Conservation (phyloP, 2,797 vertebrate species). For the Xenentodon cancila region DNA sequence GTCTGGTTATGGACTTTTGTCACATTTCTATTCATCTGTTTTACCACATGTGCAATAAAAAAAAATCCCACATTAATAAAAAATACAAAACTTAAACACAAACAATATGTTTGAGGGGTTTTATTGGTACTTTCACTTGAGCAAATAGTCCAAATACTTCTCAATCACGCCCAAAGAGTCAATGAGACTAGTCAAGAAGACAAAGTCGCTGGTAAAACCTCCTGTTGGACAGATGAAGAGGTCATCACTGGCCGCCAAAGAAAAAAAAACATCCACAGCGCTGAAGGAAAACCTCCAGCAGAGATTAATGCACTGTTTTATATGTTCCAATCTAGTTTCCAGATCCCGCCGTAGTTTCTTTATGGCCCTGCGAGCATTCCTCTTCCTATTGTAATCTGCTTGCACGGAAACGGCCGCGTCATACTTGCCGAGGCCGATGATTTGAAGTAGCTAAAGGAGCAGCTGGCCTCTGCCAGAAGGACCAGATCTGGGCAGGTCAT, state of each 20-base stretch:
- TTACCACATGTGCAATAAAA: too few relatives aligned
- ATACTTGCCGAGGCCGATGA: slow-evolving; percentile 59
- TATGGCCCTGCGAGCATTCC: slow-evolving; percentile 75
- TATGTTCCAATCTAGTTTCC: slow-evolving; percentile 81
- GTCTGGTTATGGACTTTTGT: too few relatives aligned
- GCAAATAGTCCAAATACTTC: neutral
- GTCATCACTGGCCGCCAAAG: slow-evolving; percentile 30
- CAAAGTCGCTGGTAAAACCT: slow-evolving; percentile 51
- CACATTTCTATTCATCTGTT: too few relatives aligned
- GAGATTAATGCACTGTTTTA: slow-evolving; percentile 75
- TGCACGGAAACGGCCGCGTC: slow-evolving; percentile 77
- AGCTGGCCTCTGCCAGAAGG: slow-evolving; percentile 59
- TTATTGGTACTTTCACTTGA: too few relatives aligned
- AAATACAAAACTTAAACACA: too few relatives aligned
- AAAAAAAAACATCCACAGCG: slow-evolving; percentile 39
- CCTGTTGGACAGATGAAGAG: slow-evolving; percentile 53
- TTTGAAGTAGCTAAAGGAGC: slow-evolving; percentile 60
- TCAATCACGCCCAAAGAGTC: slow-evolving; percentile 35
- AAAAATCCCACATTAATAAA: too few relatives aligned
- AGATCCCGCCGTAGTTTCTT: slow-evolving; percentile 70
- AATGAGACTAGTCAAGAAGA: slow-evolving; percentile 26
- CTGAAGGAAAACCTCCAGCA: slow-evolving; percentile 74
- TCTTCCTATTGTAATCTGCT: slow-evolving; percentile 72
- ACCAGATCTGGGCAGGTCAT: slow-evolving; percentile 76
- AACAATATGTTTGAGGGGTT: too few relatives aligned